Base-by-base conservation (phyloP, 2,797 vertebrate species). In the Columba guinea region DNA sequence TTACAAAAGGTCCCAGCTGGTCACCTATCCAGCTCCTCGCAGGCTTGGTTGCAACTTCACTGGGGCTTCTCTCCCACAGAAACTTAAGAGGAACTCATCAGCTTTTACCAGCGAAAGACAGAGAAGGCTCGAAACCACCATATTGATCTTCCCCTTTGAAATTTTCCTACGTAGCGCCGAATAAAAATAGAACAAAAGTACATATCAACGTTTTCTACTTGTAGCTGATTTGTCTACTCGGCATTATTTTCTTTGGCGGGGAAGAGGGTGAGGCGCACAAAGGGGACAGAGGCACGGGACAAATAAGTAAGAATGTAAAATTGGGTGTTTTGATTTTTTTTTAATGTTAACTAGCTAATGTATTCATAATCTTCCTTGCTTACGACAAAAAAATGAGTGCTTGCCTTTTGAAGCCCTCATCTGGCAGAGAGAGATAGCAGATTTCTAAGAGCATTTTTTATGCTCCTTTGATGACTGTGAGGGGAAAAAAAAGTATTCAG, bases 401-500 rank as follows among this genome's bases (percentile, higher is more conserved):
- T 95, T 32, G 90, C 94, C 96, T 97, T 97, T 96, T 97, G 97
- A 97, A 97, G 95, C 94, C 96, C 95, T 97, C 97, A 95, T 96
- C 97, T 97, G 97, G 97, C 95, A 96, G 93, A 81, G 94, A 92
- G 96, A 97, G 97, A 97, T 97, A 97, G 96, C 97, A 97, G 95
- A 96, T 97, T 97, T 97, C 96, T 96, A 96, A 97, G 95, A 97
- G 96, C 96, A 96, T 97, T 96, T 97, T 97, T 97, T 96, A 97
- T 97, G 95, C 95, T 97, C 78, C 96, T 97, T 97, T 97, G 95
- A 97, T 97, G 96, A 96, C 94, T 96, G 88, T 0, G 2, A 96
- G 86, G 75, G 8, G 58, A 79, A 95, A 95, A 95, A 96, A 95
- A 96, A 94, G 69, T 95, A 97, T 85, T 96, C 96, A 90, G 95